Conservation (phyloP, 2,113 vertebrate species). For the Peromyscus californicus region DNA sequence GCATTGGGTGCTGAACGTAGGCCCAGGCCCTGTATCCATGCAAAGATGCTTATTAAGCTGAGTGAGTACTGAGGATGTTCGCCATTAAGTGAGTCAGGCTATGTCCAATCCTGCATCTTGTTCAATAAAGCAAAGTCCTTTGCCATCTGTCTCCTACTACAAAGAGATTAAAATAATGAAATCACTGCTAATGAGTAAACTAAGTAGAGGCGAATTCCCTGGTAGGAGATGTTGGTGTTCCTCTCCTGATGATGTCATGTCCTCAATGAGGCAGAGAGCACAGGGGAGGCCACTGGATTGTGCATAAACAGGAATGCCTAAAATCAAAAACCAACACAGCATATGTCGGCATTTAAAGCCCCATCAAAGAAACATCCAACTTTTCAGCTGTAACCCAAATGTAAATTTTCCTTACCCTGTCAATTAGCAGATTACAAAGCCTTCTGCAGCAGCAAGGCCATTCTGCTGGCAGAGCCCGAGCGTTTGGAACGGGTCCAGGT, state of each 20-base stretch:
- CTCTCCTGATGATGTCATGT: slow-evolving; percentile 67
- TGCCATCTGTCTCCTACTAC: slow-evolving; percentile 73
- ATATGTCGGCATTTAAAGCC: slow-evolving; percentile 82
- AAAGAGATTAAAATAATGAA: slow-evolving; percentile 79
- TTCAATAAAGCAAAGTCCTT: slow-evolving; percentile 64
- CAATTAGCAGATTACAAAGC: slow-evolving; percentile 94
- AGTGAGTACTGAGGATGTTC: neutral
- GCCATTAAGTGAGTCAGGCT: slow-evolving; percentile 49
- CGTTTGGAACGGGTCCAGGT: slow-evolving; percentile 93
- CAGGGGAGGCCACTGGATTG: slow-evolving; percentile 35
- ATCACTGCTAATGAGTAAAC: slow-evolving; percentile 80
- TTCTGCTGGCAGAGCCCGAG: slow-evolving; percentile 88
- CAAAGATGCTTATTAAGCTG: slow-evolving; percentile 13
- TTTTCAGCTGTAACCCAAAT: slow-evolving; percentile 84
- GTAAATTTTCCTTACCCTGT: slow-evolving; percentile 90
- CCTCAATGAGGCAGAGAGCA: slow-evolving; percentile 80
- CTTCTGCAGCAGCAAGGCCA: slow-evolving; percentile 91
- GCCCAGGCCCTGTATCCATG: neutral
- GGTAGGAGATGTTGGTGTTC: slow-evolving; percentile 66
- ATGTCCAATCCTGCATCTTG: slow-evolving; percentile 33
- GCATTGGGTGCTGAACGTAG: neutral
- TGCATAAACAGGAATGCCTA: slow-evolving; percentile 49
- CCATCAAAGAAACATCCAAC: slow-evolving; percentile 84
- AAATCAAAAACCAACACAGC: slow-evolving; percentile 67
- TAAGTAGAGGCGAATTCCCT: slow-evolving; percentile 73